Evolutionary conservation across 2,888 invertebrate species (phyloP).

Genomic region (Brenthis ino): DNA sequence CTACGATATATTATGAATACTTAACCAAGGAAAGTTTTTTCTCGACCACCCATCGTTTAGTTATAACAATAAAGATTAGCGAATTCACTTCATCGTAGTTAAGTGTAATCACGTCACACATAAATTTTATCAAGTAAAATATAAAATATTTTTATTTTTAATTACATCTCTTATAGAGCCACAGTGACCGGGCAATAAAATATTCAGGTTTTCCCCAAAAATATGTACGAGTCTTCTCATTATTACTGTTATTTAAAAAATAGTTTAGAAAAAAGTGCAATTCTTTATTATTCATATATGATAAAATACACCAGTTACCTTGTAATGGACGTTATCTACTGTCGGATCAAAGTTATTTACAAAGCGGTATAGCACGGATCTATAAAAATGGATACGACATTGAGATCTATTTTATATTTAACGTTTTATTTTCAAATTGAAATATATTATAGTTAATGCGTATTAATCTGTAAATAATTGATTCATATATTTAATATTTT

Average conservation of each 20-base stretch:
- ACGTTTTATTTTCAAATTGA: background rate
- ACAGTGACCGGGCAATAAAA: constrained; percentile 27
- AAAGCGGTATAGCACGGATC: constrained; percentile 58
- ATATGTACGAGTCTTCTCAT: constrained; percentile 29
- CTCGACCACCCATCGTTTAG: constrained; percentile 1
- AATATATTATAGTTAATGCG: too few species aligned
- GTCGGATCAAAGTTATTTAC: constrained; percentile 61
- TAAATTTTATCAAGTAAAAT: constrained; percentile 17
- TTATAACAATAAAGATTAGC: background rate
- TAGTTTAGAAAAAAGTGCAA: constrained; percentile 47
- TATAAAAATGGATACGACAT: constrained; percentile 43
- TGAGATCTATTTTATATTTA: background rate
- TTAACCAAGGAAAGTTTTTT: too few species aligned
- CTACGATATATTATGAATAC: too few species aligned
- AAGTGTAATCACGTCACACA: constrained; percentile 17
- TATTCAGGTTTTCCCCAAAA: constrained; percentile 40
- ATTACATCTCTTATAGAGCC: constrained; percentile 28
- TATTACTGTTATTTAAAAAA: constrained; percentile 40
- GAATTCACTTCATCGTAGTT: constrained; percentile 3
- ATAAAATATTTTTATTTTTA: constrained; percentile 32
- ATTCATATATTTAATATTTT: background rate
- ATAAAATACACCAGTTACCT: constrained; percentile 59
- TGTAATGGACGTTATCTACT: constrained; percentile 62
- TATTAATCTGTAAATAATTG: background rate
- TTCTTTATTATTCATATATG: constrained; percentile 65